Conservation (phyloP, 2,888 invertebrate species). For the Drosophila neonasuta region DNA sequence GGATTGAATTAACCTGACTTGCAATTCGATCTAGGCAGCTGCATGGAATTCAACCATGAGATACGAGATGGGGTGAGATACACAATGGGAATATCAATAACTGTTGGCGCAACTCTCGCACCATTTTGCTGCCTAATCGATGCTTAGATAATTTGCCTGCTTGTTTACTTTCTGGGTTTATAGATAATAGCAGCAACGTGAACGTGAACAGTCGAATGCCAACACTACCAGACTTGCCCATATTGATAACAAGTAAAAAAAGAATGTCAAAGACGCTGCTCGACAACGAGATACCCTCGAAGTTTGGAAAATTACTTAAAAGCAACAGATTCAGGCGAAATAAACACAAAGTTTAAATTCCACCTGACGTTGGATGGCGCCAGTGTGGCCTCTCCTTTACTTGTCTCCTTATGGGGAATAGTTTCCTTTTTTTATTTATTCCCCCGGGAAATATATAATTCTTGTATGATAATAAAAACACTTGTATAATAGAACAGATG, state of each 20-base stretch:
- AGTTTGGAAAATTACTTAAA: too few species aligned
- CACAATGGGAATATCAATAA: neutral
- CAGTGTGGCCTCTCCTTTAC: too few species aligned
- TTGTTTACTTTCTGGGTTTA: constrained; percentile 72
- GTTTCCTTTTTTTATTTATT: too few species aligned
- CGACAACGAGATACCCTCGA: constrained; percentile 9
- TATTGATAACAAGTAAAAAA: constrained; percentile 55
- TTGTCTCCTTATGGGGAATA: too few species aligned
- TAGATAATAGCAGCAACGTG: constrained; percentile 61
- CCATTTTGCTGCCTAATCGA: constrained; percentile 57
- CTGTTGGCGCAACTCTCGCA: neutral
- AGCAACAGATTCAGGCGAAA: neutral
- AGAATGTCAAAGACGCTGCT: neutral
- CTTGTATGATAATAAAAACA: too few species aligned
- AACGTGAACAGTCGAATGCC: constrained; percentile 36
- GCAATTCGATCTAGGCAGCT: neutral
- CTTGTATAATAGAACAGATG: too few species aligned
- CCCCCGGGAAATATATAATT: too few species aligned
- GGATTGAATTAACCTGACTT: neutral
- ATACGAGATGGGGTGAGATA: neutral
- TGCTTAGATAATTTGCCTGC: constrained; percentile 68
- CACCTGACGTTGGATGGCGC: too few species aligned
- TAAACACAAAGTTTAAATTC: too few species aligned
- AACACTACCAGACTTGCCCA: constrained; percentile 43
- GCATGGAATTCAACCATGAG: neutral